Base-by-base conservation (phyloP, 2,113 vertebrate species). In the Micronycteris hirsuta region DNA sequence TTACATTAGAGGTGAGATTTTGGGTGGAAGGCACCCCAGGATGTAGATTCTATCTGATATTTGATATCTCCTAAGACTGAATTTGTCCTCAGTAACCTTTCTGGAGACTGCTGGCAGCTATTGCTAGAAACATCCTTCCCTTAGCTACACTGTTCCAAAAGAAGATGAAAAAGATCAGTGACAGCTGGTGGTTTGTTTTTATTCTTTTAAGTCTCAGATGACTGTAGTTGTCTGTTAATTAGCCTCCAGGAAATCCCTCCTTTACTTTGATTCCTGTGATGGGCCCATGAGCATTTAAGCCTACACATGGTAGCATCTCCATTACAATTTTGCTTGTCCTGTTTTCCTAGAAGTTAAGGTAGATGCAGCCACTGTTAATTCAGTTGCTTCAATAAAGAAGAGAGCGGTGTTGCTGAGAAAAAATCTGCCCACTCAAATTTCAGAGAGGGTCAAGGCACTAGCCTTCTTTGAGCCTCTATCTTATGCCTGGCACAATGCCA, bases 161-260 rank as follows among this genome's bases (percentile, higher is more conserved):
- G 36, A 28, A 89, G 63, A 89, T 74, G 52, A 81, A 93, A 96
- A 91, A n/a, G 24, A 86, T 93, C 47, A 28, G 54, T 83, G 83
- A 83, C 33, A 94, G 89, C 49, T 96, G 47, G 67, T 70, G 56
- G 54, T 70, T 91, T 96, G 94, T 86, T 96, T 93, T 76, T 54
- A 81, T 94, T 93, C 67, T 83, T 93, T 89, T 65, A 94, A 94
- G 73, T 78, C 78, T 96, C 82, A 63, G 68, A 81, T 96, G 74
- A 84, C 68, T 91, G 3, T 71, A 87, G 73, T 49, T 86, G 31
- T 52, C 82, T 91, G 77, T 88, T 96, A 78, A 86, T 96, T 93
- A 96, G 67, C 47, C 73, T 93, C 49, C 63, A 86, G 89, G 20
- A 90, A 94, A 95, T 26, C 45, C 54, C 70, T 88, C 38, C 52